Conservation (phyloP, 2,113 vertebrate genomes). For the Dromiciops gliroides region DNA sequence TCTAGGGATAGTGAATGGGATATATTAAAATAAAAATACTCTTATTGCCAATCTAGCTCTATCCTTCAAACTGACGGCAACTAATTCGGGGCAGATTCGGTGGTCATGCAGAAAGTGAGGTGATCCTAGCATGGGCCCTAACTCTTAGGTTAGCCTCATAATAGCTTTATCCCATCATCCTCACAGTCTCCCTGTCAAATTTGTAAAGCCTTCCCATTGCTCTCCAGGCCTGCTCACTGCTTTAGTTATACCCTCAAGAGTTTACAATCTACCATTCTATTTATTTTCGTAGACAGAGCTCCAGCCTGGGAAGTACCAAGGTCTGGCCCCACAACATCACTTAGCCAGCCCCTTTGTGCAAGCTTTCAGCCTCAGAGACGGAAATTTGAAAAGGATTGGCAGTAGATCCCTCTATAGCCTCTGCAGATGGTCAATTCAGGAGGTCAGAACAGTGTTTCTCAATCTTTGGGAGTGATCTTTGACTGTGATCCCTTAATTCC, state of each 20-base stretch:
- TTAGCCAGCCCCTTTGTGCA: neutral
- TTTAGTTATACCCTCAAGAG: neutral
- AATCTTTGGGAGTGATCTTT: neutral
- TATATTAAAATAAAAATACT: conserved; percentile 55
- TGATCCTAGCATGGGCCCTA: neutral
- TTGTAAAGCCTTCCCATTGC: neutral
- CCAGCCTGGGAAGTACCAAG: neutral
- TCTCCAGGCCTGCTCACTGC: conserved; percentile 22
- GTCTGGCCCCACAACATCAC: neutral
- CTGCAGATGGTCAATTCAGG: neutral
- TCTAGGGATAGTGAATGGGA: conserved; percentile 41
- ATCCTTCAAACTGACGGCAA: conserved; percentile 51
- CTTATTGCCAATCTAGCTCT: conserved; percentile 48
- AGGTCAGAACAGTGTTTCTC: neutral
- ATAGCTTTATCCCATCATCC: neutral
- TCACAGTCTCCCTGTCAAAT: neutral
- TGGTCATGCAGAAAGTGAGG: conserved; percentile 8
- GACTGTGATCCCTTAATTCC: neutral
- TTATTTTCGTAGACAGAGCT: neutral
- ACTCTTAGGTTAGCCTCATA: neutral
- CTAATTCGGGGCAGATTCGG: conserved; percentile 10
- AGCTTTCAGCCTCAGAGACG: conserved; percentile 20
- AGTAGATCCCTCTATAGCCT: neutral
- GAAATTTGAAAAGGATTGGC: neutral
- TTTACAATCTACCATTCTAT: neutral